Evolutionary conservation across 1,140 invertebrate species (phyloP), one percentile per base, ranked within the genome.

Genomic region (Venturia canescens): DNA sequence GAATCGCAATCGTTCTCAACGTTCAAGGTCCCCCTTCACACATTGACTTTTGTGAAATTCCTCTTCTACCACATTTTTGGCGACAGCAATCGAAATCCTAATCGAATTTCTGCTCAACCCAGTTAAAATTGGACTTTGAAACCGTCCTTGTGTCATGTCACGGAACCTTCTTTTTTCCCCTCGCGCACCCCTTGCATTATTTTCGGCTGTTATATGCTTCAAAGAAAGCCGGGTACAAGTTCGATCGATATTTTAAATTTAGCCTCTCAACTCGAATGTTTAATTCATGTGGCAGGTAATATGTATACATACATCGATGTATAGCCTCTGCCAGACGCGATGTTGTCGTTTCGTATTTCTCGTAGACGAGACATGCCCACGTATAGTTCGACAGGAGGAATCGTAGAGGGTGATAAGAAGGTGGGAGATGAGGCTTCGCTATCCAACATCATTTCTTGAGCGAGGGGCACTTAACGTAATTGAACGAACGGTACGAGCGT

Each of bases 401-500:
- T 23, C 53, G 18, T 23, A 57, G 6, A 57, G 53, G 53, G 53
- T 57, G 53, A 57, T 21, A 57, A 57, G 53, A 13, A 57, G 53
- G 53, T 57, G 53, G 53, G 21, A 23, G 53, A 57, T 57, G 53
- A 57, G 53, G 53, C 53, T 57, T 57, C 38, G 38, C 50, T 53
- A 16, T n/a, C 50, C 50, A 57, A 57, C 53, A 57, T 23, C 18
- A 57, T 57, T 57, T 57, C 53, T 57, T 57, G 27, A 50, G 26
- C 63, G 71, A 69, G 75, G 44, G 29, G 76, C 78, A 78, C 79
- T 84, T 71, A 48, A 63, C 48, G 81, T 85, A 85, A 85, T 85
- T 83, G 83, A 84, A 72, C 29, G 69, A 34, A 21, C 53, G 53
- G 53, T 57, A 57, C 44, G 72, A 66, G 75, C 63, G 21, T 57